Evolutionary conservation across 2,888 invertebrate genomes (phyloP), one percentile per base, ranked within the genome.

Genomic region (Phlogophora meticulosa): DNA sequence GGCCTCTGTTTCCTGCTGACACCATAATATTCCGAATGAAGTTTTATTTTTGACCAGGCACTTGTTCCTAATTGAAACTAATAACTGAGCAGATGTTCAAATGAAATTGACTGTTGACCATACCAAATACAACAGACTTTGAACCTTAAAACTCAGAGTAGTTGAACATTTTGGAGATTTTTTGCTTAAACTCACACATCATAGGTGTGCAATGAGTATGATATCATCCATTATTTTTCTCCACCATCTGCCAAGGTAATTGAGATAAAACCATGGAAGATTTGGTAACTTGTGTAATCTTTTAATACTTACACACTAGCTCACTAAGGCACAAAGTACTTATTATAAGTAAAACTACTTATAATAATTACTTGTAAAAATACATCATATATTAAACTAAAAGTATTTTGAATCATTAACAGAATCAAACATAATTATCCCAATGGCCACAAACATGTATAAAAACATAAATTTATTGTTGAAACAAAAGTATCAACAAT

Each of bases 61-160:
- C 85, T 82, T 87, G 78, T 83, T 84, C 82, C 88, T 93, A 93
- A 94, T 93, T 94, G 91, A 89, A 84, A 70, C 89, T 93, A 93
- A 93, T 93, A 91, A 90, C 86, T 68, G 73, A 58, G 64, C 73
- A 76, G 67, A 83, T 83, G 80, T 82, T 79, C 74, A 70, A 78
- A 79, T 78, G 67, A 72, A 83, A 83, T 82, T 78, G 57, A 76
- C 48, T 70, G 55, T 60, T 70, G 64, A 53, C 59, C n/a, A 66
- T 52, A 63, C 58, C 46, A 59, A 48, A 52, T 56, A 28, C 63
- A 83, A 24, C 67, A 64, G 63, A 88, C 75, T 87, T 83, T 85
- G 66, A 83, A 87, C 89, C 81, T 86, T 90, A 87, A 67, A 55
- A 46, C 48, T 36, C 38, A 20, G 17, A 32, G 59, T 56, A 46